Evolutionary conservation across 2,888 invertebrate species (phyloP).

Genomic region (Strigamia crassipes): DNA sequence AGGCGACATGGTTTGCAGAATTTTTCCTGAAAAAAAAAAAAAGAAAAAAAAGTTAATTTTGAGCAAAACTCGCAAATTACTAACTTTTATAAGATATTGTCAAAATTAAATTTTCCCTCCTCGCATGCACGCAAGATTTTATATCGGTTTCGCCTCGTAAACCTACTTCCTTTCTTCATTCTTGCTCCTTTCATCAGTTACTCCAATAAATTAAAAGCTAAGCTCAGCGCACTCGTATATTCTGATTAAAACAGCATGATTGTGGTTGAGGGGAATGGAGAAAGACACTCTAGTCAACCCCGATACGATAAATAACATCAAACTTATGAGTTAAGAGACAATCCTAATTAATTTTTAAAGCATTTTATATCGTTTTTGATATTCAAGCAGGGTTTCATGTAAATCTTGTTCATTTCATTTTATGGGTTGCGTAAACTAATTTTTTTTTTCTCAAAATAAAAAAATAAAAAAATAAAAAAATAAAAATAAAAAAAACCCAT

Average conservation of each 20-base stretch:
- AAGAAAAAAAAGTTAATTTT: not conserved
- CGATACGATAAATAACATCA: slow-evolving; percentile 20
- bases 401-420: slow-evolving; percentile 3
- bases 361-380: slow-evolving; percentile 7
- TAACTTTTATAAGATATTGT: not conserved
- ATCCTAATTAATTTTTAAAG: slow-evolving; percentile 38
- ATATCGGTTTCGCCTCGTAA: not conserved
- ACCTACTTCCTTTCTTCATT: slow-evolving; percentile 19
- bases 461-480: not conserved
- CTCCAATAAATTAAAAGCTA: slow-evolving; percentile 37
- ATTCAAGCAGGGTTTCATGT: slow-evolving; percentile 1
- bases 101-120: slow-evolving; percentile 15
- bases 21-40: slow-evolving; percentile 41
- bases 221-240: slow-evolving; percentile 27
- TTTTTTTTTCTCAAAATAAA: not conserved
- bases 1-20: slow-evolving; percentile 41
- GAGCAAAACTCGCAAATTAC: slow-evolving; percentile 8
- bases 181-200: slow-evolving; percentile 33
- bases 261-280: not conserved
- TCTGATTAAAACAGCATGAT: slow-evolving; percentile 32
- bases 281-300: slow-evolving; percentile 20
- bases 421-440: slow-evolving; percentile 20
- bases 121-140: not conserved
- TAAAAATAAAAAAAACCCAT: not conserved
- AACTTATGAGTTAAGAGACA: slow-evolving; percentile 1